phyloP scores from a whole-genome alignment of 2,113 vertebrate species.

The Leptobrachium ailaonicum region DNA sequence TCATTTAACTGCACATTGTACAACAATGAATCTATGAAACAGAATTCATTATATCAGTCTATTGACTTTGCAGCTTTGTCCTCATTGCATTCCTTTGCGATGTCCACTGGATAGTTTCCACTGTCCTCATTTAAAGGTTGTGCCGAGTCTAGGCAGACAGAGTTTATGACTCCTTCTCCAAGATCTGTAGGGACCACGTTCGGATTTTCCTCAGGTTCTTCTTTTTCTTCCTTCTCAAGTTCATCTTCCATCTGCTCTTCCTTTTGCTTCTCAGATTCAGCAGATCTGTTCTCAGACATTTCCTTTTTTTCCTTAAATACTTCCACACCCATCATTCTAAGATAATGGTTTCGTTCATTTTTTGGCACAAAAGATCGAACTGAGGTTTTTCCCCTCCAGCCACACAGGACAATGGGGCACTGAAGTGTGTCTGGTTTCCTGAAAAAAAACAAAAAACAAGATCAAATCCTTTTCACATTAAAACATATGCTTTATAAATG shows the following conservation, averaged over 20 bases:
- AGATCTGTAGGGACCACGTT: constrained; percentile 16
- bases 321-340: constrained; percentile 94
- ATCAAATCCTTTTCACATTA: too few species aligned
- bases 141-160: background rate
- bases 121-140: background rate
- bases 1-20: too few species aligned
- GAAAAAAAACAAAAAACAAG: constrained; percentile 14
- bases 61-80: background rate
- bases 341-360: constrained; percentile 92
- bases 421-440: constrained; percentile 81
- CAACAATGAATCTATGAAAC: too few species aligned
- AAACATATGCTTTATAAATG: too few species aligned
- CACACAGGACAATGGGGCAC: constrained; percentile 91
- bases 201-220: constrained; percentile 51
- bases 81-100: background rate
- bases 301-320: constrained; percentile 76
- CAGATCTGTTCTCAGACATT: background rate
- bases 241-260: constrained; percentile 47
- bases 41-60: background rate
- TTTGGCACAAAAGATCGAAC: constrained; percentile 92
- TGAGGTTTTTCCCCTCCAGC: constrained; percentile 94
- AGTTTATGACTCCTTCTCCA: too few species aligned
- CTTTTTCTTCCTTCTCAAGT: constrained; percentile 27
- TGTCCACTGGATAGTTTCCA: background rate
- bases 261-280: constrained; percentile 42